A percentile compares a stretch with the other conserved stretches of the same genome.
Evolutionary conservation across 1,140 invertebrate genomes (phyloP).

Genomic region (Drosophila parvula): DNA sequence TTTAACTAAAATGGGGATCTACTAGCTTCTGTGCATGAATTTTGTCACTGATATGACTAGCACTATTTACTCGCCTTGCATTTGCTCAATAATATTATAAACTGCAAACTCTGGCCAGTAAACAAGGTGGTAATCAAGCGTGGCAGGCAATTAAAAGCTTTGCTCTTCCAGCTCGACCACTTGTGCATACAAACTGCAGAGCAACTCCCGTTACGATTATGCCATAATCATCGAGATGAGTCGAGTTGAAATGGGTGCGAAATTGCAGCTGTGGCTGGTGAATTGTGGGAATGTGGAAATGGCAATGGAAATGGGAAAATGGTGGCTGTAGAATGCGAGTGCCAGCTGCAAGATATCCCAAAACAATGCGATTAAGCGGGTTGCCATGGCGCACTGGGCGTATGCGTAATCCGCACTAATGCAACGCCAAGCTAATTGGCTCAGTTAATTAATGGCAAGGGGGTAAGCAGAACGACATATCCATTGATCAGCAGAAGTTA

Average conservation of each 20-base stretch:
- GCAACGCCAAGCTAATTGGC: conserved; percentile 37
- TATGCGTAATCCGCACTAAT: conserved; percentile 55
- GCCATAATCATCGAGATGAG: conserved; percentile 37
- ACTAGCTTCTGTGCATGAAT: not conserved
- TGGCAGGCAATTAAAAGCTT: conserved; percentile 69
- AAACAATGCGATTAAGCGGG: conserved; percentile 54
- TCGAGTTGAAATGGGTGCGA: conserved; percentile 11
- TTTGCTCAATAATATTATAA: conserved; percentile 54
- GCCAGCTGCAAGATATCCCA: conserved; percentile 35
- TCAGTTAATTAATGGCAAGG: conserved; percentile 44
- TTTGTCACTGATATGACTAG: not conserved
- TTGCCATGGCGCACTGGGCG: conserved; percentile 36
- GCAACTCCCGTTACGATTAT: conserved; percentile 30
- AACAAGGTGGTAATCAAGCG: conserved; percentile 65
- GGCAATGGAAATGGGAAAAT: conserved; percentile 6
- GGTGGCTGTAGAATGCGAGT: conserved; percentile 11
- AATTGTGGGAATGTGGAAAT: conserved; percentile 19
- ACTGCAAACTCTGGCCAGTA: conserved; percentile 36
- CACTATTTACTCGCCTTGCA: conserved; percentile 16
- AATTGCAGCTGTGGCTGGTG: conserved; percentile 35
- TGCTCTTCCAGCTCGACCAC: conserved; percentile 52
- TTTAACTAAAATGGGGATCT: not conserved
- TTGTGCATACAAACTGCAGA: conserved; percentile 57
- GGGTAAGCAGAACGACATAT: not conserved
- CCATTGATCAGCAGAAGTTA: conserved; percentile 10